Conservation (phyloP, 2,797 vertebrate genomes). For the Lagocephalus sceleratus region DNA sequence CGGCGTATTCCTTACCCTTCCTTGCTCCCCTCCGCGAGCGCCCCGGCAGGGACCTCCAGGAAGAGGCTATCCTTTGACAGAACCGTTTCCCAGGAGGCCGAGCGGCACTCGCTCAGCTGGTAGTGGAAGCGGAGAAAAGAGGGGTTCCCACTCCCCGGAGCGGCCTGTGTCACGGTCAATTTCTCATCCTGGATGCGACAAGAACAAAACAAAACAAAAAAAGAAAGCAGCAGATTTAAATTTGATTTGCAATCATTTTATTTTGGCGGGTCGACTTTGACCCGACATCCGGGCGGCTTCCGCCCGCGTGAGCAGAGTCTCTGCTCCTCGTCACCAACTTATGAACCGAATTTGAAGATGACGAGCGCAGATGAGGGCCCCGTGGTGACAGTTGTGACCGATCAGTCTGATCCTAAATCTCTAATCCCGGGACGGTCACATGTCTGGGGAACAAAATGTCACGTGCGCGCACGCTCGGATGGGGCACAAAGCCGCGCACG, state of each 20-base stretch:
- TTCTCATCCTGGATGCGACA: slow-evolving; percentile 80
- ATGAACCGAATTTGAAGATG: not conserved
- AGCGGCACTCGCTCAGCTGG: slow-evolving; percentile 88
- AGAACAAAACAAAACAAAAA: not conserved
- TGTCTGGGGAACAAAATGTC: slow-evolving; percentile 31
- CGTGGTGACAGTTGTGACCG: slow-evolving; percentile 44
- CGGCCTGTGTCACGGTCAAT: slow-evolving; percentile 89
- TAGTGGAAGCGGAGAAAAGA: slow-evolving; percentile 89
- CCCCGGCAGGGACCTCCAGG: slow-evolving; percentile 89
- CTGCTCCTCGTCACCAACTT: not conserved
- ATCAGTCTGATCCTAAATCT: slow-evolving; percentile 58
- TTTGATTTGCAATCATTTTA: not conserved
- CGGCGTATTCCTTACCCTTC: slow-evolving; percentile 84
- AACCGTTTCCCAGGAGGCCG: slow-evolving; percentile 89
- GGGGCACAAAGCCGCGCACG: not conserved
- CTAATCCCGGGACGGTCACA: slow-evolving; percentile 49
- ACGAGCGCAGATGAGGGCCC: slow-evolving; percentile 20
- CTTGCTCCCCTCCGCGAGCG: slow-evolving; percentile 92
- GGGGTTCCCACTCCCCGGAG: slow-evolving; percentile 81
- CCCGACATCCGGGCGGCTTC: too few relatives aligned
- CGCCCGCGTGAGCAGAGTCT: not conserved
- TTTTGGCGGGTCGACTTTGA: not conserved
- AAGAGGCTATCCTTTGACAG: slow-evolving; percentile 88
- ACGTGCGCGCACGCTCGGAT: not conserved
- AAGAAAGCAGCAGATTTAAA: not conserved